Base-by-base conservation (phyloP, 1,140 invertebrate genomes). In the Drosophila jambulina region DNA sequence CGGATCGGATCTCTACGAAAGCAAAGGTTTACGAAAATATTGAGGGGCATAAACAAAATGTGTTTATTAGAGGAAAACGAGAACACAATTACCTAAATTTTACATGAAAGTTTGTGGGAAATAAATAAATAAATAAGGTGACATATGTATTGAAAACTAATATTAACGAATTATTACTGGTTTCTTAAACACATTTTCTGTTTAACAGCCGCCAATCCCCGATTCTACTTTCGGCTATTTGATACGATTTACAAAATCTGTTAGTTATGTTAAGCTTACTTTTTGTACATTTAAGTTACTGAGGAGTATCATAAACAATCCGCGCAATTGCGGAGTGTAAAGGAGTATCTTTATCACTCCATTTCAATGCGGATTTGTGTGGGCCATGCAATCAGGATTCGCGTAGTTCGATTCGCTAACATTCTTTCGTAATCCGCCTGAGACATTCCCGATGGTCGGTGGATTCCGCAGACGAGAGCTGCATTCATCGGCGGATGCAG, bases 391-490 rank as follows among this genome's bases (percentile, higher is more conserved):
- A 59, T 72, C 69, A 72, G 53, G 58, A 59, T 59, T 23, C 53
- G 29, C 29, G 19, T 29, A 40, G 27, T 48, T 59, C 51, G 45
- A 59, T 48, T 72, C 54, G n/a, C 69, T 60, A 38, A 38, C 68
- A 74, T 72, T 74, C 69, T 51, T 74, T 72, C 19, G 36, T 36
- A 72, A 60, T 51, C 69, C 68, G 38, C 67, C 36, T 48, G 15
- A 46, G 67, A 72, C 69, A 72, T 74, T 74, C 68, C 70, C 54
- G 9, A 38, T 36, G 68, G 70, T 74, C 70, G 58, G 69, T 74
- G 48, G 67, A 70, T 70, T 70, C 48, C 67, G 48, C 63, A 38
- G 32, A 54, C 62, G 38, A 70, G 62, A 46, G 57, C 38, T 49
- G 69, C 53, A 71, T 72, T 71, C 67, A 59, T 42, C 34, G 29